Evolutionary conservation across 2,113 vertebrate genomes (phyloP), one percentile per base, ranked within the genome.

Genomic region (Pollachius pollachius): DNA sequence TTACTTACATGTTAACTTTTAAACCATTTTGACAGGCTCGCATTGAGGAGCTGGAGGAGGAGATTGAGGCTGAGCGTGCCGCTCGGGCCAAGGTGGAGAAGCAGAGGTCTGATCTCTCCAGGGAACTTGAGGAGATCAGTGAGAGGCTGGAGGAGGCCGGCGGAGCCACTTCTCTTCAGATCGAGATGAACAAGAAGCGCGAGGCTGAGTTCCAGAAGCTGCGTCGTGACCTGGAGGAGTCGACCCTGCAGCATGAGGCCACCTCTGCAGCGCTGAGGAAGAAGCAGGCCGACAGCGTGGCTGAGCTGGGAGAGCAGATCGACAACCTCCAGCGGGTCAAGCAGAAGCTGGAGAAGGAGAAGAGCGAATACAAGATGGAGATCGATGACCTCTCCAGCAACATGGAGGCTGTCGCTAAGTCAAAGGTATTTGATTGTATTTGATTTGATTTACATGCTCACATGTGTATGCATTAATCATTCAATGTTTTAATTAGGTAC

Each of bases 321-420:
- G 94, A 96, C 76, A 96, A 95, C 82, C 93, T 97, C 68, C 95
- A 97, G 65, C 83, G 94, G 0, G 93, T 96, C 68, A 97, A 97
- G 78, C 94, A 95, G 90, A 97, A 96, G 78, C 89, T 96, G 84
- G 94, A 98, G 92, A 97, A 98, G 77, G 96, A 98, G 87, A 98
- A 98, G 72, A 96, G 95, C 0, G 95, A 97, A 72, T 74, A 90
- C 71, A 98, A 94, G 93, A 95, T 99, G 96, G 96, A 97, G 87
- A 94, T 95, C 0, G 95, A 98, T 0, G 95, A 96, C 69, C 90
- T 96, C 1, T 68, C 81, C 0, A 93, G 94, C 77, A 96, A 93
- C 59, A 91, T 97, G 94, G 95, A 97, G 75, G 30, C 85, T 0
- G 82, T 96, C 0, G 88, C 95, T 2, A 97, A 97, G 87, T 16